phyloP scores from a whole-genome alignment of 2,113 vertebrate genomes.

The Tetraodon nigroviridis region DNA sequence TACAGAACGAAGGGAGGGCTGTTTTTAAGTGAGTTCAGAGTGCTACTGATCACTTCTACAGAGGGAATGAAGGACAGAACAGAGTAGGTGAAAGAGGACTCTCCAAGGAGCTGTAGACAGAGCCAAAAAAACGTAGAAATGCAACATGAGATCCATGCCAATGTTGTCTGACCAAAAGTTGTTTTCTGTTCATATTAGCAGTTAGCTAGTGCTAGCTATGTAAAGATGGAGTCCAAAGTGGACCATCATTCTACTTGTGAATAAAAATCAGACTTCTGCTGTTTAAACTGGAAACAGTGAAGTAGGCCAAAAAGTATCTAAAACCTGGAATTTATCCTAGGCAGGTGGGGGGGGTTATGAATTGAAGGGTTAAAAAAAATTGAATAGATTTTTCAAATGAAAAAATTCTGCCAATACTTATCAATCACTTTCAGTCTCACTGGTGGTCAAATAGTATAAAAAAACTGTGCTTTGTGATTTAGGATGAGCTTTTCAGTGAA shows the following conservation, averaged over 20 bases:
- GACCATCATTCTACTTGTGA: no score
- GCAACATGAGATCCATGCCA: neutral
- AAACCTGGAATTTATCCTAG: neutral
- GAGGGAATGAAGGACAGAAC: constrained; percentile 24
- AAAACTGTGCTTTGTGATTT: neutral
- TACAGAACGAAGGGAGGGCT: constrained; percentile 68
- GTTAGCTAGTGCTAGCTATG: no score
- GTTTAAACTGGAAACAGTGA: no score
- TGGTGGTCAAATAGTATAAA: neutral
- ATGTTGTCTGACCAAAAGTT: no score
- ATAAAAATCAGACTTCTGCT: no score
- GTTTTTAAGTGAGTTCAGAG: constrained; percentile 62
- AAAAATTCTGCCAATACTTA: neutral
- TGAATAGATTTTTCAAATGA: no score
- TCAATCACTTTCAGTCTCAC: neutral
- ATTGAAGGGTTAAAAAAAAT: no score
- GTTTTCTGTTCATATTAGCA: no score
- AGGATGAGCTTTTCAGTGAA: no score
- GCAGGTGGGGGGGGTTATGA: no score
- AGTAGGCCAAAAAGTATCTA: no score
- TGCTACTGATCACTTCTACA: constrained; percentile 60
- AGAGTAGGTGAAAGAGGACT: constrained; percentile 9
- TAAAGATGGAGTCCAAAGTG: no score
- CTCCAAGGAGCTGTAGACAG: neutral
- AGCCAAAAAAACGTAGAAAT: neutral